Percentiles rank a stretch among this genome's conserved stretches.
Conservation (phyloP, 2,888 invertebrate genomes). For the Falcaria lacertinaria region DNA sequence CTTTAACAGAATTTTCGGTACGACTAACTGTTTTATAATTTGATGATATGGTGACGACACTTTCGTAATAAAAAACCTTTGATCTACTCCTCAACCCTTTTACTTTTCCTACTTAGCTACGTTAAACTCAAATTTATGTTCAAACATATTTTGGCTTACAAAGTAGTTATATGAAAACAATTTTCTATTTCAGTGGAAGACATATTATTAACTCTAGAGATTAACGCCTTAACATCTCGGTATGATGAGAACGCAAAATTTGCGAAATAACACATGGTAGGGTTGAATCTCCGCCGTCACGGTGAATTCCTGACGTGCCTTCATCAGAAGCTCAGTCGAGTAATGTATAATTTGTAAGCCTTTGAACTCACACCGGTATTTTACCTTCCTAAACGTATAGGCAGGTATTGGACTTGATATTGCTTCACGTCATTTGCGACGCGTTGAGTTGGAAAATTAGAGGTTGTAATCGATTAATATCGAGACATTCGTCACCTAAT, state of each 20-base stretch:
- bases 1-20: too few species aligned
- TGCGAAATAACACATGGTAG: slow-evolving; percentile 19
- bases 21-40: too few species aligned
- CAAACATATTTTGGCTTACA: too few species aligned
- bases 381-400: slow-evolving; percentile 8
- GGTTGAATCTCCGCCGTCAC: slow-evolving; percentile 20
- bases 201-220: slow-evolving; percentile 10
- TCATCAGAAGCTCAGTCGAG: slow-evolving; percentile 23
- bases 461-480: slow-evolving; percentile 10
- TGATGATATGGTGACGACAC: too few species aligned
- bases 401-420: slow-evolving; percentile 7
- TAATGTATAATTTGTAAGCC: slow-evolving; percentile 44
- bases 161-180: too few species aligned
- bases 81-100: too few species aligned
- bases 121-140: too few species aligned
- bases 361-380: slow-evolving; percentile 23
- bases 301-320: slow-evolving; percentile 25
- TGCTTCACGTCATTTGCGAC: neutral
- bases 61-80: too few species aligned
- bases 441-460: slow-evolving; percentile 12
- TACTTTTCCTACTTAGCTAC: too few species aligned
- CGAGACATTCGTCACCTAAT: too few species aligned
- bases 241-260: slow-evolving; percentile 22
- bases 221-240: slow-evolving; percentile 9
- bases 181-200: neutral